A percentile compares a stretch with the other conserved stretches of the same genome.
phyloP scores from a whole-genome alignment of 2,797 vertebrate species.

The Selene dorsalis region DNA sequence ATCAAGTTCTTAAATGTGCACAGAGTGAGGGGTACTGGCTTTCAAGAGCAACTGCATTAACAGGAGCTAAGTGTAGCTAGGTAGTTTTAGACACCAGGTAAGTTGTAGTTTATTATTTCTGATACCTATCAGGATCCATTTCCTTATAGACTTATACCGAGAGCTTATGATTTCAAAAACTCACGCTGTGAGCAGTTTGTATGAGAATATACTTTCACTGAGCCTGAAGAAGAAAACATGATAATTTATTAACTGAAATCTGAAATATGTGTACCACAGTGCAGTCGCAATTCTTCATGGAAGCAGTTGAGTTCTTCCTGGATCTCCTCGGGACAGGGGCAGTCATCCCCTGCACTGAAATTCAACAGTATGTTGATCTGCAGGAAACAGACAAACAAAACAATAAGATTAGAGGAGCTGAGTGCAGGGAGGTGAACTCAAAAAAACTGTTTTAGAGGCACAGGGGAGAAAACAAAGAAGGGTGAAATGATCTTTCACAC shows the following conservation, averaged over 20 bases:
- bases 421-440: not conserved
- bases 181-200: not conserved
- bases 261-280: constrained; percentile 88
- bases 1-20: not conserved
- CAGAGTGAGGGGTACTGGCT: not conserved
- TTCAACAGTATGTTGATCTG: constrained; percentile 99
- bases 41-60: not conserved
- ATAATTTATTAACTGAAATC: not conserved
- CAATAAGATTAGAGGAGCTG: not conserved
- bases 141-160: not conserved
- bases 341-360: constrained; percentile 95
- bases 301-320: constrained; percentile 93
- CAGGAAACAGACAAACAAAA: constrained; percentile 57
- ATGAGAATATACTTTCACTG: not conserved
- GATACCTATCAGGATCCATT: not conserved
- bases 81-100: not conserved
- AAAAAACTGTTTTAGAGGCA: not conserved
- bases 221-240: not conserved
- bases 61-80: no score
- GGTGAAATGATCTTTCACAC: not conserved
- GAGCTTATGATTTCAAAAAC: not conserved
- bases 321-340: constrained; percentile 95
- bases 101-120: not conserved
- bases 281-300: constrained; percentile 94
- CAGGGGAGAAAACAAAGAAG: not conserved